phyloP scores from a whole-genome alignment of 2,888 invertebrate genomes.

The Tachina fera region DNA sequence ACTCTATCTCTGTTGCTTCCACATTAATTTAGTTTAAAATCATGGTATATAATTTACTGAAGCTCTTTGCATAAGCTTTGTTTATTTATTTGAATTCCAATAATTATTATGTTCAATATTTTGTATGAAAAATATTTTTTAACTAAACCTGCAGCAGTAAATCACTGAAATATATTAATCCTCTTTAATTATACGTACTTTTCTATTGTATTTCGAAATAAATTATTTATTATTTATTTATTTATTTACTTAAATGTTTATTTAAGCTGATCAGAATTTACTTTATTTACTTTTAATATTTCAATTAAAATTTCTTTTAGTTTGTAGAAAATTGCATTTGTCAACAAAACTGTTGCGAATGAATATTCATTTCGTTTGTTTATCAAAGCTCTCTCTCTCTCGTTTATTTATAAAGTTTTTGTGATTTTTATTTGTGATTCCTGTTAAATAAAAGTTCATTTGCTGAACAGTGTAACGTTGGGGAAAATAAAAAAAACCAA shows the following conservation, averaged over 20 bases:
- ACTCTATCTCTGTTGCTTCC: too few species aligned
- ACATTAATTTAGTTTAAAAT: too few species aligned
- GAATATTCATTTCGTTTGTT: slow-evolving; percentile 13
- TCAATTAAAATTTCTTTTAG: slow-evolving; percentile 34
- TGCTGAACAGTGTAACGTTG: slow-evolving; percentile 22
- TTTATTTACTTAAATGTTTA: slow-evolving; percentile 41
- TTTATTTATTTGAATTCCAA: too few species aligned
- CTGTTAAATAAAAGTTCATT: slow-evolving; percentile 23
- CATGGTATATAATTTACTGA: too few species aligned
- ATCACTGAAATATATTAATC: too few species aligned
- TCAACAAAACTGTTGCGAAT: slow-evolving; percentile 6
- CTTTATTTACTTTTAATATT: slow-evolving; percentile 48
- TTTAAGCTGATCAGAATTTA: slow-evolving; percentile 26
- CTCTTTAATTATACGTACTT: neutral
- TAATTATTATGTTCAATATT: too few species aligned
- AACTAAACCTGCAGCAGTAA: too few species aligned
- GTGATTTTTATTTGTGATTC: slow-evolving; percentile 1
- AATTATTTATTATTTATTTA: slow-evolving; percentile 33
- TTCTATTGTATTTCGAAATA: neutral
- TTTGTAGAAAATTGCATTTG: slow-evolving; percentile 41
- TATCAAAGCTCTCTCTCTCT: neutral
- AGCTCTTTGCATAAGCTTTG: too few species aligned
- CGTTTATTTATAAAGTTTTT: slow-evolving; percentile 23
- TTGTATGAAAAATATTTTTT: too few species aligned
- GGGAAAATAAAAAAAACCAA: neutral